These are phyloP conservation scores for Venturia canescens DNA, from an alignment of 1,140 invertebrate genomes.

Conservation along the genomic window DNA sequence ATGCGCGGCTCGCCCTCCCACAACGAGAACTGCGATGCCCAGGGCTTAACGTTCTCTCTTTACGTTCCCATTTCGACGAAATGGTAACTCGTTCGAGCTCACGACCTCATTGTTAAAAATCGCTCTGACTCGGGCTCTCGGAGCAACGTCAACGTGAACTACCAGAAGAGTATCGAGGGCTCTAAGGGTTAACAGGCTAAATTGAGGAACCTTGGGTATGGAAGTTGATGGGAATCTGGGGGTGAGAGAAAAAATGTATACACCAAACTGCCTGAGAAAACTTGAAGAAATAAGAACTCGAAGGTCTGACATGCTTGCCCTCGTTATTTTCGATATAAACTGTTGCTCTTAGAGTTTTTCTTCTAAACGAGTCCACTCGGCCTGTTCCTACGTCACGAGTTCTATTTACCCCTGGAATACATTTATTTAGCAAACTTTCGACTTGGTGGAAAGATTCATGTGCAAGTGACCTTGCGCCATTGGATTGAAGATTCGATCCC, in stretches of 20 bases:
- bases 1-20: too few relatives aligned
- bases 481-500: too few relatives aligned
- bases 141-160: conserved; percentile 1
- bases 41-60: conserved; percentile 42
- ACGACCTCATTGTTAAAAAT: conserved; percentile 46
- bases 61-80: conserved; percentile 44
- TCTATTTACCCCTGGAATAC: too few relatives aligned
- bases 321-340: conserved; percentile 28
- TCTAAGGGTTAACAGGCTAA: conserved; percentile 7
- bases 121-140: conserved; percentile 26
- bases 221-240: background rate
- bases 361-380: background rate
- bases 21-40: background rate
- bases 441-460: too few relatives aligned
- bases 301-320: background rate
- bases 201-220: background rate
- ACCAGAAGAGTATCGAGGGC: background rate
- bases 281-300: conserved; percentile 29
- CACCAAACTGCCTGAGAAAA: background rate
- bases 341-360: background rate
- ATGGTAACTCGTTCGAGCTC: conserved; percentile 44
- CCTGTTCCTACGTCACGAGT: too few relatives aligned
- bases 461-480: too few relatives aligned
- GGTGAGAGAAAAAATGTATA: background rate
- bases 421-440: too few relatives aligned